A percentile compares a stretch with the other conserved stretches of the same genome.
Conservation (phyloP, 2,797 vertebrate genomes). For the Silurus aristotelis region DNA sequence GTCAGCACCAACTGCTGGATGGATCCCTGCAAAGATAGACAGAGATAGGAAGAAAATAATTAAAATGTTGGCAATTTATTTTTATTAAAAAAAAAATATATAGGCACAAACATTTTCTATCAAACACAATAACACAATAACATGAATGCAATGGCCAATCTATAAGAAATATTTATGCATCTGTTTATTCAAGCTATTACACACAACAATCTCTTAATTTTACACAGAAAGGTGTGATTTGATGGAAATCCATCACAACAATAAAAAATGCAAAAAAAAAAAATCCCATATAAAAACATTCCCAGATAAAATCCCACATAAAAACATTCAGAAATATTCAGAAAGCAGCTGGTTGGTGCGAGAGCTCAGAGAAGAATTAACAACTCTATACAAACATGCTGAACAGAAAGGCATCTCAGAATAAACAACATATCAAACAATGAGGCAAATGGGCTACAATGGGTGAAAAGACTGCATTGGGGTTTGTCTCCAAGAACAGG, state of each 20-base stretch:
- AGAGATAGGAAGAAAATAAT: neutral
- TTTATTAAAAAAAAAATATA: neutral
- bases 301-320: too few species aligned
- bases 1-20: conserved; percentile 90
- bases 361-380: neutral
- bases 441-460: neutral
- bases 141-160: neutral
- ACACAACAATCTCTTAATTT: neutral
- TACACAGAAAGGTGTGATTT: neutral
- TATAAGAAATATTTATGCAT: neutral
- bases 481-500: neutral
- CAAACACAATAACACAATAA: neutral
- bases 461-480: neutral
- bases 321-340: neutral
- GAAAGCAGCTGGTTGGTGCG: neutral
- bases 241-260: neutral
- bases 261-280: neutral
- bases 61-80: neutral
- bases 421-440: neutral
- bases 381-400: neutral
- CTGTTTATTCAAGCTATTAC: neutral
- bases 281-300: too few species aligned
- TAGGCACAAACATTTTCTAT: neutral
- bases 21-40: conserved; percentile 77
- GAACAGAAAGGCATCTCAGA: neutral